phyloP scores from a whole-genome alignment of 1,140 invertebrate genomes.

The Sminthurinus signatus region DNA sequence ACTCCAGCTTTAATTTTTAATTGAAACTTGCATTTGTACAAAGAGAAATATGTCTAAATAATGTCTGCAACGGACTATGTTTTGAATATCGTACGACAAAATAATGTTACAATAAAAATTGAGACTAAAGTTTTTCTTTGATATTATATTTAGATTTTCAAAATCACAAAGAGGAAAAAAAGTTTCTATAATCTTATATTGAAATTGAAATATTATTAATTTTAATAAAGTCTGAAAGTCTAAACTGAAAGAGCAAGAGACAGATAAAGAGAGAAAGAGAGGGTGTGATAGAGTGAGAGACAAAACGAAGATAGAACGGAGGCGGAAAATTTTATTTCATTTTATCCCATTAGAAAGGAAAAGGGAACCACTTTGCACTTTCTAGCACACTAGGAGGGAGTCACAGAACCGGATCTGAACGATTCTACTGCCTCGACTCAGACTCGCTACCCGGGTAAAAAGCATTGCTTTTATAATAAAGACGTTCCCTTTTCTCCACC shows the following conservation, averaged over 20 bases:
- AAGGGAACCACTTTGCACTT: not conserved
- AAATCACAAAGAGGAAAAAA: too few species aligned
- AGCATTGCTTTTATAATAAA: not conserved
- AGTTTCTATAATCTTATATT: too few species aligned
- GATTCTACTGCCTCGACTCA: not conserved
- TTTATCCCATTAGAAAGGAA: not conserved
- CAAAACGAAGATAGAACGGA: not conserved
- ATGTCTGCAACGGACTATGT: too few species aligned
- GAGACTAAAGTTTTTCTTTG: too few species aligned
- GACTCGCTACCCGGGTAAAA: not conserved
- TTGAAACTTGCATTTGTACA: too few species aligned
- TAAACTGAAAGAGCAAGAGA: not conserved
- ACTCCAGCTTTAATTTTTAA: conserved; percentile 33
- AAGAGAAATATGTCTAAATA: too few species aligned
- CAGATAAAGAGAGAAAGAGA: not conserved
- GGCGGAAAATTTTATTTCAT: not conserved
- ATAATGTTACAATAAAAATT: too few species aligned
- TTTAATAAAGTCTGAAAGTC: too few species aligned
- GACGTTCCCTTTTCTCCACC: too few species aligned
- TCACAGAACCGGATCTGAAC: conserved; percentile 1
- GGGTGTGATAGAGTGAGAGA: not conserved
- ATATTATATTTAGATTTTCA: too few species aligned
- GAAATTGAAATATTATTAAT: too few species aligned
- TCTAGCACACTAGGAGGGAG: not conserved
- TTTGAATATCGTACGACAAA: too few species aligned